phyloP scores from a whole-genome alignment of 2,797 vertebrate genomes.

The Phalloptychus januarius region DNA sequence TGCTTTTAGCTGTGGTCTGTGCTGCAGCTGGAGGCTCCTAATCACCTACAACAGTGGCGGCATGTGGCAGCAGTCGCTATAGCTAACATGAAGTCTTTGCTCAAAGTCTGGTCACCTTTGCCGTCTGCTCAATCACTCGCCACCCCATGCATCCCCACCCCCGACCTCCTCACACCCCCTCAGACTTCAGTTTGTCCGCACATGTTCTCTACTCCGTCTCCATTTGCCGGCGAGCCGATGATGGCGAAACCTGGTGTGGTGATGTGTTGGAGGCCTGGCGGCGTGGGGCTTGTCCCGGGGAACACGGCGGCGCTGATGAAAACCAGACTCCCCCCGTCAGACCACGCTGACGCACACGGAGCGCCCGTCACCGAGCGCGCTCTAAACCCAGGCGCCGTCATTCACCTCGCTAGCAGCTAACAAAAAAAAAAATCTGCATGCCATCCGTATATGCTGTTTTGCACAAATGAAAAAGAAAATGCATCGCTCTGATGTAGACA shows the following conservation, averaged over 20 bases:
- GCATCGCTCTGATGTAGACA: constrained; percentile 36
- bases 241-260: constrained; percentile 76
- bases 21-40: constrained; percentile 2
- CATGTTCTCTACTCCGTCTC: constrained; percentile 71
- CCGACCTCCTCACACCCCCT: constrained; percentile 7
- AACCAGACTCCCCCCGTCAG: constrained; percentile 58
- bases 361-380: not conserved
- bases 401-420: constrained; percentile 3
- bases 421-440: not conserved
- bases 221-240: constrained; percentile 62
- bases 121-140: constrained; percentile 60
- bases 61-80: constrained; percentile 29
- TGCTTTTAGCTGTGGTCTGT: not conserved
- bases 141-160: not conserved
- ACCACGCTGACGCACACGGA: constrained; percentile 40
- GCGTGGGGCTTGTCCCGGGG: constrained; percentile 65
- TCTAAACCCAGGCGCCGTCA: not conserved
- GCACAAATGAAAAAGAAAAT: not conserved
- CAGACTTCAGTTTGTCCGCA: constrained; percentile 63
- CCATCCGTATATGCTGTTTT: not conserved
- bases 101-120: constrained; percentile 62
- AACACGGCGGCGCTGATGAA: constrained; percentile 61
- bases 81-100: constrained; percentile 37
- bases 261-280: constrained; percentile 73
- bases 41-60: constrained; percentile 11